Conservation (phyloP, 2,888 invertebrate species). For the Ophion slaviceki region DNA sequence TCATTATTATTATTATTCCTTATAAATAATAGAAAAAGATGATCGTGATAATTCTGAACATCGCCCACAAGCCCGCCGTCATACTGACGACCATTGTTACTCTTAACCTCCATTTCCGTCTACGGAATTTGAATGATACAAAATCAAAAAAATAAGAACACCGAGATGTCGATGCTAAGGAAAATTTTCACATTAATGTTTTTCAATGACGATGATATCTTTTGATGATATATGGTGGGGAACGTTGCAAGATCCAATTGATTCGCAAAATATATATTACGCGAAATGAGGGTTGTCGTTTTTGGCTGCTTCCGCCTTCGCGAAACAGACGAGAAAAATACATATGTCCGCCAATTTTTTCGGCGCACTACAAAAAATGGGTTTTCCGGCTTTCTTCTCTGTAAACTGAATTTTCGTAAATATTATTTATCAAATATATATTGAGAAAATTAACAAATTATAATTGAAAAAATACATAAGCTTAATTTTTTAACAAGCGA, state of each 20-base stretch:
- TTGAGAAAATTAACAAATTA: background rate
- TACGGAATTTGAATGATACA: background rate
- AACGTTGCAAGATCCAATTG: background rate
- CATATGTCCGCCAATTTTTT: background rate
- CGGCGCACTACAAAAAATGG: background rate
- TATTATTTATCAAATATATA: background rate
- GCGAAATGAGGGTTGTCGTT: background rate
- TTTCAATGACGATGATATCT: background rate
- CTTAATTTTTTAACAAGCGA: background rate
- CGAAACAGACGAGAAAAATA: background rate
- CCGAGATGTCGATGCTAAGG: background rate
- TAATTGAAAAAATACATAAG: background rate
- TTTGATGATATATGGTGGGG: background rate
- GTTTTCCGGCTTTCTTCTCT: background rate
- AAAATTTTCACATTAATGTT: background rate
- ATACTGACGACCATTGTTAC: constrained; percentile 31
- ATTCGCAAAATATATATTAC: background rate
- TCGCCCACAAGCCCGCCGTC: constrained; percentile 32
- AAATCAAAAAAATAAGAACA: background rate
- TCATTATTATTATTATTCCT: constrained; percentile 65
- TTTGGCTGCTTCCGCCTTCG: background rate
- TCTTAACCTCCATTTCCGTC: background rate
- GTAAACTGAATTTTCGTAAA: background rate
- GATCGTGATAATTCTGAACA: constrained; percentile 54
- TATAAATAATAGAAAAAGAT: constrained; percentile 64